These are phyloP conservation scores for Pyrocephalus nanus DNA, from an alignment of 2,797 vertebrate species.

Conservation along the genomic window DNA sequence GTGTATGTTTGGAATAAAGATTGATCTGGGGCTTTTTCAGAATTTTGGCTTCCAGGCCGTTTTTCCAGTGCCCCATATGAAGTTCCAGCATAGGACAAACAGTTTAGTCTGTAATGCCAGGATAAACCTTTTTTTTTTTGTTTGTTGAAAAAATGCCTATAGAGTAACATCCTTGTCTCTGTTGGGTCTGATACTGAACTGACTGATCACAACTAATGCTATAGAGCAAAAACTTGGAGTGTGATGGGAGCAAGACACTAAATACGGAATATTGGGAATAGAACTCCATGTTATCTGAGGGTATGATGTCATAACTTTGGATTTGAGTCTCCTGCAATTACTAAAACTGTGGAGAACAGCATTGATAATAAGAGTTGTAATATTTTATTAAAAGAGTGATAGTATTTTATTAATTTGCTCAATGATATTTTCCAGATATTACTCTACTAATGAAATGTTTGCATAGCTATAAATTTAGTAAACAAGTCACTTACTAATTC, in stretches of 20 bases:
- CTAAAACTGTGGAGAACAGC: background rate
- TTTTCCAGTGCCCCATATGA: background rate
- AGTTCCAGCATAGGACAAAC: background rate
- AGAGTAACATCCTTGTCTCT: background rate
- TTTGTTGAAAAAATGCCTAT: background rate
- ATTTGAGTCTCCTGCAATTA: background rate
- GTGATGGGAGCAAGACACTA: background rate
- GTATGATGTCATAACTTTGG: background rate
- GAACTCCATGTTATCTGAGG: background rate
- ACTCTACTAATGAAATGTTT: slow-evolving; percentile 3
- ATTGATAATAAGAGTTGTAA: slow-evolving; percentile 1
- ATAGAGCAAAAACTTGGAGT: background rate
- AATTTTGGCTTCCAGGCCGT: background rate
- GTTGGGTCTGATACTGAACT: background rate
- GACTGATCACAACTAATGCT: background rate
- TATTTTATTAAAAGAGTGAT: background rate
- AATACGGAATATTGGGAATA: background rate
- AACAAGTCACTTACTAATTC: background rate
- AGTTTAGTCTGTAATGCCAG: background rate
- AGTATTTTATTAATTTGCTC: background rate
- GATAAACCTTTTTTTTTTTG: background rate
- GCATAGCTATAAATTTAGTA: background rate
- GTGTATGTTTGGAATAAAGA: slow-evolving; percentile 12
- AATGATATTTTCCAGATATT: background rate
- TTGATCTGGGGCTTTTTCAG: background rate